A percentile compares a stretch with the other conserved stretches of the same genome.
phyloP scores from a whole-genome alignment of 1,140 invertebrate species.

The Triops cancriformis region DNA sequence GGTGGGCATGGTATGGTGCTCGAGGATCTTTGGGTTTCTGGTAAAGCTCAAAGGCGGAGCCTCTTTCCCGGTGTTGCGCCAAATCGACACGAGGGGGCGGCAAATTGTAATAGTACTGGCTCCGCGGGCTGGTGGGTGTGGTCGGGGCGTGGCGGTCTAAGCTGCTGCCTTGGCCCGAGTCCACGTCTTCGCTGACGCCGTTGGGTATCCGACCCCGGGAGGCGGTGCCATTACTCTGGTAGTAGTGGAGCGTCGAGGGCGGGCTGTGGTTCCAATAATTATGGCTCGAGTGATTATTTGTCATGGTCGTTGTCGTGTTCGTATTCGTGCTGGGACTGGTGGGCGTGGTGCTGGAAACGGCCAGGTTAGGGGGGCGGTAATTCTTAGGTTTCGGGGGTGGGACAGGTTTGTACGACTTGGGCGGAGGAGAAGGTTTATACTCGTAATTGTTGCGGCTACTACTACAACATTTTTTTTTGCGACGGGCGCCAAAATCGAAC shows the following conservation, averaged over 20 bases:
- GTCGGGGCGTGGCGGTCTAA: constrained; percentile 39
- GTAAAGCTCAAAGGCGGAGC: constrained; percentile 91
- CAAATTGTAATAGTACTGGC: constrained; percentile 53
- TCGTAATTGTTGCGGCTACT: constrained; percentile 31
- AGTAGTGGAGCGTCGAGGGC: constrained; percentile 22
- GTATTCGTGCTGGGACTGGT: constrained; percentile 25
- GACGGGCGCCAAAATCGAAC: background rate
- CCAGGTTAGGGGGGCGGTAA: constrained; percentile 62
- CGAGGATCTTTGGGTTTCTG: constrained; percentile 61
- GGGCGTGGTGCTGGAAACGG: constrained; percentile 15
- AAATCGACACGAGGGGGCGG: constrained; percentile 55
- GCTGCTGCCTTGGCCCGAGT: constrained; percentile 45
- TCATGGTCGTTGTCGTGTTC: constrained; percentile 25
- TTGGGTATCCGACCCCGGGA: constrained; percentile 19
- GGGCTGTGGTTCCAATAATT: constrained; percentile 33
- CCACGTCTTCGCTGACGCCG: constrained; percentile 37
- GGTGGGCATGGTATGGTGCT: constrained; percentile 28
- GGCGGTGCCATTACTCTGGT: constrained; percentile 23
- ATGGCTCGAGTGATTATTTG: constrained; percentile 13
- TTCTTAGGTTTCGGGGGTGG: constrained; percentile 86
- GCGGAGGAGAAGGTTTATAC: constrained; percentile 41
- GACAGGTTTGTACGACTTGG: constrained; percentile 63
- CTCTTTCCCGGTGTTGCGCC: constrained; percentile 67
- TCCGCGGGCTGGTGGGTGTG: constrained; percentile 30
- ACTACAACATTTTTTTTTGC: background rate